These are phyloP conservation scores for Macrosiphum euphorbiae DNA, from an alignment of 2,888 invertebrate genomes.

Conservation along the genomic window DNA sequence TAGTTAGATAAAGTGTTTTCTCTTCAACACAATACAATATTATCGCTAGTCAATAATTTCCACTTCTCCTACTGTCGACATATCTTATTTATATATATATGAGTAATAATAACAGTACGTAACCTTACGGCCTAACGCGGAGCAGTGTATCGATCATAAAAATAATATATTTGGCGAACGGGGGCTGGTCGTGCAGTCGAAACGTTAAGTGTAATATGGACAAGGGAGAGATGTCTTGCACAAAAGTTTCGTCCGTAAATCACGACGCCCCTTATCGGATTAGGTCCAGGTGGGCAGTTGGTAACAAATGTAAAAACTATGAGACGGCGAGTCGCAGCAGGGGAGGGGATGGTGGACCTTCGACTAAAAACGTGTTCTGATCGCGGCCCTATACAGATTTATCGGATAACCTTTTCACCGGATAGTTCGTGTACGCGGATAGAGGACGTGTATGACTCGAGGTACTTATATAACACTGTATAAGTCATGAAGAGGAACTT, in stretches of 20 bases:
- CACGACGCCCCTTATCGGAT: neutral
- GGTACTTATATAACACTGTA: no score
- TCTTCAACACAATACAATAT: neutral
- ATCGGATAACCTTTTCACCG: neutral
- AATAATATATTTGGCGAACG: neutral
- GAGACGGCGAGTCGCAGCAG: neutral
- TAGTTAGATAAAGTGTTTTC: neutral
- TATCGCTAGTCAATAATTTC: neutral
- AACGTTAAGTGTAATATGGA: neutral
- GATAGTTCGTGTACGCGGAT: neutral
- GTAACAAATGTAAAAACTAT: neutral
- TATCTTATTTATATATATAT: neutral
- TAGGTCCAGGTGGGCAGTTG: neutral
- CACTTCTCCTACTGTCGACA: neutral
- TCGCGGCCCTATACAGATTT: neutral
- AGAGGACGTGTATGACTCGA: neutral
- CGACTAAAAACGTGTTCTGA: neutral
- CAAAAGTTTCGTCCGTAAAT: neutral
- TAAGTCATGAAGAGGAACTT: no score
- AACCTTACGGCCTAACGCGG: no score
- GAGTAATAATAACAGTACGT: neutral
- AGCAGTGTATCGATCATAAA: neutral
- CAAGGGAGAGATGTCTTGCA: neutral
- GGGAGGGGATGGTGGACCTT: accelerated
- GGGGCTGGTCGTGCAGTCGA: neutral